Evolutionary conservation across 2,113 vertebrate species (phyloP).

Genomic region (Equus przewalskii): DNA sequence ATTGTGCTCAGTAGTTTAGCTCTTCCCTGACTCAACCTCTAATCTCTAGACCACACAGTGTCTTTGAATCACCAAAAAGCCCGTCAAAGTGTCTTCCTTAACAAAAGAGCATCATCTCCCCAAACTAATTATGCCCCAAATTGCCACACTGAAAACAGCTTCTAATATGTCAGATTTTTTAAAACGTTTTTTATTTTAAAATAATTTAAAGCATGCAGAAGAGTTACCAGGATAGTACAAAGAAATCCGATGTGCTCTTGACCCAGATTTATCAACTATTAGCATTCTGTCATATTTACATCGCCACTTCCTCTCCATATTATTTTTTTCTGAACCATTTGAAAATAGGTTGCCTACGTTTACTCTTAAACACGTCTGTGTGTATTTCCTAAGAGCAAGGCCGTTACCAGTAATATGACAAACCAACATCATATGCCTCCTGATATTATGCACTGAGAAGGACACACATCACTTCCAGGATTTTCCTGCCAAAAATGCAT

Average conservation of each 20-base stretch:
- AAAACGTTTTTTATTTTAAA: slow-evolving; percentile 26
- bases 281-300: not conserved
- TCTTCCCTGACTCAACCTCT: not conserved
- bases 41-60: not conserved
- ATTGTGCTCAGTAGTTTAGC: not conserved
- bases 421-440: slow-evolving; percentile 13
- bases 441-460: not conserved
- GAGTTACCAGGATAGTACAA: not conserved
- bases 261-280: slow-evolving; percentile 16
- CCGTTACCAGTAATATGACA: not conserved
- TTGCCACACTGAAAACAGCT: not conserved
- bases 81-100: not conserved
- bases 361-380: slow-evolving; percentile 10
- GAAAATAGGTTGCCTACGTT: not conserved
- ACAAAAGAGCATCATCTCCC: not conserved
- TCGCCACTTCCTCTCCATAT: not conserved
- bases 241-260: not conserved
- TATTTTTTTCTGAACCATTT: slow-evolving; percentile 13
- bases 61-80: slow-evolving; percentile 22
- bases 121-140: not conserved
- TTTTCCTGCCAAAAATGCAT: not conserved
- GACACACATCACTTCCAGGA: not conserved
- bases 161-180: not conserved
- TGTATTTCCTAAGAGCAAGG: slow-evolving; percentile 31
- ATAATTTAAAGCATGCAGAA: slow-evolving; percentile 28